A percentile compares a stretch with the other conserved stretches of the same genome.
phyloP scores from a whole-genome alignment of 2,797 vertebrate species.

The Balearica regulorum region DNA sequence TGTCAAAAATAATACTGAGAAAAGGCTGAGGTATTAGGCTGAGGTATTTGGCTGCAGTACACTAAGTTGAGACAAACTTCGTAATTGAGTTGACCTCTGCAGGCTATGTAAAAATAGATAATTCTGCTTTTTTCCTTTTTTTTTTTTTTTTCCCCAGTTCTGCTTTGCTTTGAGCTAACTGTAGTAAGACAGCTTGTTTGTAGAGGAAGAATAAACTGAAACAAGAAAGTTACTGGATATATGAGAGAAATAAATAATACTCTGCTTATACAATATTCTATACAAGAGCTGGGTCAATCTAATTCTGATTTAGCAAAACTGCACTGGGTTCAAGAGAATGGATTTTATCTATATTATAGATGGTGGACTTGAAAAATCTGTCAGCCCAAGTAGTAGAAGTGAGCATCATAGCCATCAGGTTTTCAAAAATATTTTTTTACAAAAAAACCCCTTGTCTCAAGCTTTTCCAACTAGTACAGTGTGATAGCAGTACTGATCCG shows the following conservation, averaged over 20 bases:
- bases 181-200: neutral
- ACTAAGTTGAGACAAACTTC: neutral
- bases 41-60: neutral
- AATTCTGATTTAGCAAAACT: neutral
- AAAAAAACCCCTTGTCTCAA: neutral
- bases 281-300: neutral
- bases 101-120: neutral
- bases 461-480: neutral
- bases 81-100: neutral
- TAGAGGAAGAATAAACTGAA: neutral
- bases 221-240: neutral
- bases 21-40: neutral
- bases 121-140: neutral
- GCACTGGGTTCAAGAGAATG: neutral
- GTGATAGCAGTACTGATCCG: neutral
- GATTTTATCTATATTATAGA: neutral
- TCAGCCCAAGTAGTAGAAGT: neutral
- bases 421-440: neutral
- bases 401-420: neutral
- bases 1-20: neutral
- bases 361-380: neutral
- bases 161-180: neutral
- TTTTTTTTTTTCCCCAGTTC: neutral
- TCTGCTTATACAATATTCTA: neutral
- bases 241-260: neutral